Evolutionary conservation across 1,140 invertebrate genomes (phyloP), one percentile per base, ranked within the genome.

Genomic region (Brachionus rubens): DNA sequence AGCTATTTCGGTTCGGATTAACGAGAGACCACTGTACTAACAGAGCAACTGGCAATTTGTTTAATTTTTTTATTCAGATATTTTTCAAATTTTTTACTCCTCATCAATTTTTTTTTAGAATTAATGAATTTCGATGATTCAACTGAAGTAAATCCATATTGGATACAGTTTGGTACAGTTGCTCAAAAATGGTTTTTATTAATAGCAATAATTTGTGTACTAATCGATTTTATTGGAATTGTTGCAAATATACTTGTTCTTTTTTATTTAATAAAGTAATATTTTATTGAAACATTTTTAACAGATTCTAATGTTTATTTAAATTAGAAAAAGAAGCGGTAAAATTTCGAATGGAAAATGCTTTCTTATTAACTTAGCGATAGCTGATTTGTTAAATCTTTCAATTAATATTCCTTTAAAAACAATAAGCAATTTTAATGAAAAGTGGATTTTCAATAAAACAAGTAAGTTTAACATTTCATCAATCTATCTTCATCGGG

Each of bases 201-300:
- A 40, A 36, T 72, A 28, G 68, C 43, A 4, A 50, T 72, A 28
- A 21, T 72, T 5, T 50, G 50, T 19, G 16, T 48, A 12, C 19
- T 54, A 19, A 54, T 72, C 14, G 46, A 54, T 50, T 21, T 54
- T 59, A 6, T 72, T 1, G 46, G 68, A 7, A 36, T 72, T 19
- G n/a, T n/a, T n/a, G n/a, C n/a, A n/a, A n/a, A n/a, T n/a, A n/a
- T n/a, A n/a, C n/a, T n/a, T n/a, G 68, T 72, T 5, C 47, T 72
- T 14, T 50, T 50, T 33, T 72, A 72, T 28, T 40, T 72, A 26
- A 54, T 72, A 3, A 72, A 50, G 68, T 72, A 54, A 28, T 3
- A 28, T 12, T 43, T n/a, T 43, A 46, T 26, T 10, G 12, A 48
- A 1, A 12, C 46, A 1, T 43, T 26, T 26, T 28, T 43, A 6